These are phyloP conservation scores for Herminia tarsipennalis DNA, from an alignment of 2,888 invertebrate species.

Conservation along the genomic window DNA sequence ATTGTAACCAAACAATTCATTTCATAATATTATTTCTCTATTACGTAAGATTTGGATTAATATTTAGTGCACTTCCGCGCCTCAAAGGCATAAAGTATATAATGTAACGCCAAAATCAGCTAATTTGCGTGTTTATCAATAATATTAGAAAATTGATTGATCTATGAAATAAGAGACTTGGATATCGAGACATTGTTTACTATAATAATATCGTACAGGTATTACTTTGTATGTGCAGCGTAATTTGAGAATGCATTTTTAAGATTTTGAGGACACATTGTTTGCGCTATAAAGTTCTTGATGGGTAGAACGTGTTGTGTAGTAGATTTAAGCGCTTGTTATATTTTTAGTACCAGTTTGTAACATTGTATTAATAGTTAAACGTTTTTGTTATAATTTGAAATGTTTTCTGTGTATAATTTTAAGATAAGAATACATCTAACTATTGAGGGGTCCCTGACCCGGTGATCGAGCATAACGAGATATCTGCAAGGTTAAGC, in stretches of 20 bases:
- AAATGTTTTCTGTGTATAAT: too few relatives aligned
- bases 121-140: slow-evolving; percentile 33
- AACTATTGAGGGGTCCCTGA: too few relatives aligned
- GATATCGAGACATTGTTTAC: slow-evolving; percentile 55
- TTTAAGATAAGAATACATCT: too few relatives aligned
- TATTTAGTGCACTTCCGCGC: slow-evolving; percentile 21
- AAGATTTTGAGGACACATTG: slow-evolving; percentile 24
- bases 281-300: slow-evolving; percentile 1
- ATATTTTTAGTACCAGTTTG: too few relatives aligned
- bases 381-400: too few relatives aligned
- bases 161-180: slow-evolving; percentile 49
- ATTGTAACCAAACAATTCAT: slow-evolving; percentile 36
- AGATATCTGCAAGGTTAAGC: too few relatives aligned
- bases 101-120: slow-evolving; percentile 15
- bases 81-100: too few relatives aligned
- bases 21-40: slow-evolving; percentile 35
- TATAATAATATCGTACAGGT: slow-evolving; percentile 10
- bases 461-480: too few relatives aligned
- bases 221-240: slow-evolving; percentile 12
- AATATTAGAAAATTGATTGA: slow-evolving; percentile 47
- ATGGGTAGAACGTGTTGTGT: neutral
- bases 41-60: slow-evolving; percentile 20
- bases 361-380: too few relatives aligned
- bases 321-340: neutral
- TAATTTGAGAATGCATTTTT: slow-evolving; percentile 31